Evolutionary conservation across 1,140 invertebrate genomes (phyloP).

Genomic region (Trichonephila clavata): DNA sequence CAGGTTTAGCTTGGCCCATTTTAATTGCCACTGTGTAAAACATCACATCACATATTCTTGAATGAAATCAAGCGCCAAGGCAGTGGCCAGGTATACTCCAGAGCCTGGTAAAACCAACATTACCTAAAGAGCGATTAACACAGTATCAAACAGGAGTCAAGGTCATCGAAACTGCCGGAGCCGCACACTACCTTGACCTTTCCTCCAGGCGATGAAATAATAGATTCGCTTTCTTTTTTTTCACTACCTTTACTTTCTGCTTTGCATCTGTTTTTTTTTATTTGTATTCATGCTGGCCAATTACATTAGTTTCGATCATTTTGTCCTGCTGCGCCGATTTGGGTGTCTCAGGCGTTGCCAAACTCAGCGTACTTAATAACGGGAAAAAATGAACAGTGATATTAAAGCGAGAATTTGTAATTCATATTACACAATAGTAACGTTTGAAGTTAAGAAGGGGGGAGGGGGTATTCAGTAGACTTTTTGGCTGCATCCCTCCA

Average conservation of each 20-base stretch:
- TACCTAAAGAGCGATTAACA: conserved; percentile 44
- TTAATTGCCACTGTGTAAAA: too few species aligned
- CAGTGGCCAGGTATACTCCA: not conserved
- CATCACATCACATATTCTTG: too few species aligned
- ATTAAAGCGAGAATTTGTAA: too few species aligned
- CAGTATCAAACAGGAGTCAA: conserved; percentile 49
- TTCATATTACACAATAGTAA: too few species aligned
- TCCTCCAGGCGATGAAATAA: conserved; percentile 11
- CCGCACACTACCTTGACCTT: conserved; percentile 35
- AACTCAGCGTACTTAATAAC: too few species aligned
- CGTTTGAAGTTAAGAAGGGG: too few species aligned
- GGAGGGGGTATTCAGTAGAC: too few species aligned
- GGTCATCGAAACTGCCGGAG: conserved; percentile 4
- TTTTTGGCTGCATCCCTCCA: not conserved
- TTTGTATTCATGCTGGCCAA: not conserved
- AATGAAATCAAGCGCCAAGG: not conserved
- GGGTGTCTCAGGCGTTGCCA: too few species aligned
- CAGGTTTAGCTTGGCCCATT: too few species aligned
- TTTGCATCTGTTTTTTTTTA: not conserved
- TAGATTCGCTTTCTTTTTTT: not conserved
- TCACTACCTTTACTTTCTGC: not conserved
- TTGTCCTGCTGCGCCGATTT: too few species aligned
- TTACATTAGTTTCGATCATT: not conserved
- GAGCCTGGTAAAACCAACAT: not conserved
- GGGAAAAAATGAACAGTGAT: too few species aligned